Evolutionary conservation across 2,888 invertebrate species (phyloP).

Genomic region (Allolobophora icterica): DNA sequence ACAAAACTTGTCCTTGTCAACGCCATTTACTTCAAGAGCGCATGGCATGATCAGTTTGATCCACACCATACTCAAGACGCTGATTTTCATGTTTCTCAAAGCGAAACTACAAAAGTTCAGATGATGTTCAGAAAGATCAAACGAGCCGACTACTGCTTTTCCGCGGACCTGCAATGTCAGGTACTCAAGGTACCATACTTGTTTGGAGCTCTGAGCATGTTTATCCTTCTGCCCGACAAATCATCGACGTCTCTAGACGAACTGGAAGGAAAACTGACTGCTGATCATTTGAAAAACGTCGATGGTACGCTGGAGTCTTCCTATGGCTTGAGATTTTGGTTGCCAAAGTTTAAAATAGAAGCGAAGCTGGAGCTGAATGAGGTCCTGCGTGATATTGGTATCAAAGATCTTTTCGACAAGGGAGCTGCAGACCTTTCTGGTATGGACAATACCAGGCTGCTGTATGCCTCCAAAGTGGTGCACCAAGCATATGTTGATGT

Average conservation of each 20-base stretch:
- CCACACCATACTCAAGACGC: constrained; percentile 70
- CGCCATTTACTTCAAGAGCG: constrained; percentile 63
- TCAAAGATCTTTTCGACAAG: constrained; percentile 49
- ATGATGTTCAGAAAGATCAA: constrained; percentile 72
- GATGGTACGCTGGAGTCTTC: constrained; percentile 15
- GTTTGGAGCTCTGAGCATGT: constrained; percentile 46
- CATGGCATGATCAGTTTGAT: constrained; percentile 69
- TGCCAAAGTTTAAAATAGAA: constrained; percentile 50
- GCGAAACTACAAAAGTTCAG: constrained; percentile 70
- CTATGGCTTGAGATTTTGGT: constrained; percentile 39
- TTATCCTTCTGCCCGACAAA: constrained; percentile 46
- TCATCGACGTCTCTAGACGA: constrained; percentile 30
- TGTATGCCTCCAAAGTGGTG: constrained; percentile 56
- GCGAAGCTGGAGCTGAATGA: constrained; percentile 41
- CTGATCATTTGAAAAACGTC: constrained; percentile 32
- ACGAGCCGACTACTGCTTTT: background rate
- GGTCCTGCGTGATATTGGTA: constrained; percentile 44
- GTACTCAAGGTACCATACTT: constrained; percentile 76
- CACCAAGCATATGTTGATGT: constrained; percentile 61
- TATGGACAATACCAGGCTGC: constrained; percentile 50
- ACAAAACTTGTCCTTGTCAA: constrained; percentile 64
- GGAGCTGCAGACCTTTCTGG: constrained; percentile 57
- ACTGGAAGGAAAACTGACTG: constrained; percentile 37
- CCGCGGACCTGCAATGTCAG: constrained; percentile 40
- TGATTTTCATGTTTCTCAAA: constrained; percentile 71